Evolutionary conservation across 2,797 vertebrate species (phyloP), one percentile per base, ranked within the genome.

Genomic region (Neosilurus hyrtlii): DNA sequence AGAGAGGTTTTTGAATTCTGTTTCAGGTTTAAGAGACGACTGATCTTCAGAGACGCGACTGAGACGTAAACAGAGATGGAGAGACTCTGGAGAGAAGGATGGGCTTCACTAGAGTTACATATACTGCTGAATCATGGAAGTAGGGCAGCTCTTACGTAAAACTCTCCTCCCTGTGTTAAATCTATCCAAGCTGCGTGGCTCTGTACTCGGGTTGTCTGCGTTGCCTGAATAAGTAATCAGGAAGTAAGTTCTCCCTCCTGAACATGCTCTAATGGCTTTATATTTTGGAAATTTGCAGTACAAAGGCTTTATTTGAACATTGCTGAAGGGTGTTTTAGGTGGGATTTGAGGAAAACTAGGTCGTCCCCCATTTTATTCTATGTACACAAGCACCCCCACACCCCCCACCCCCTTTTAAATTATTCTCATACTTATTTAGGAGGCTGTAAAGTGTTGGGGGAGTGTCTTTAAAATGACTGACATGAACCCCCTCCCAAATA

Each of bases 121-220:
- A 81, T 59, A 18, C 82, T 87, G 86, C 87, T 85, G 79, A 83
- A 86, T 84, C 81, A 84, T 61, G 71, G 86, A 90, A 89, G 88
- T 90, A 90, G 90, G 88, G 82, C 89, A 90, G 74, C 84, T 71
- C 80, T 87, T 89, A 80, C 79, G 82, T 86, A 89, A 87, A 79
- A 83, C 74, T 66, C 74, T 51, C 85, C 83, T 76, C 82, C 71
- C 77, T 16, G 65, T 9, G 59, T 80, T 88, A 85, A 85, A 86
- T 83, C 86, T 83, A 83, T 62, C 62, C 67, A 76, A 83, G 84
- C 82, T 82, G 43, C 52, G 83, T 79, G 85, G 81, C 78, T 56
- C 66, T 61, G 63, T 52, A 51, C 67, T 84, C 52, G 18, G 81
- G 77, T 52, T 84, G 84, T 84, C 76, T 82, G 54, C 66, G 67